Evolutionary conservation across 1,140 invertebrate genomes (phyloP), one percentile per base, ranked within the genome.

Genomic region (Venustaconcha ellipsiformis): DNA sequence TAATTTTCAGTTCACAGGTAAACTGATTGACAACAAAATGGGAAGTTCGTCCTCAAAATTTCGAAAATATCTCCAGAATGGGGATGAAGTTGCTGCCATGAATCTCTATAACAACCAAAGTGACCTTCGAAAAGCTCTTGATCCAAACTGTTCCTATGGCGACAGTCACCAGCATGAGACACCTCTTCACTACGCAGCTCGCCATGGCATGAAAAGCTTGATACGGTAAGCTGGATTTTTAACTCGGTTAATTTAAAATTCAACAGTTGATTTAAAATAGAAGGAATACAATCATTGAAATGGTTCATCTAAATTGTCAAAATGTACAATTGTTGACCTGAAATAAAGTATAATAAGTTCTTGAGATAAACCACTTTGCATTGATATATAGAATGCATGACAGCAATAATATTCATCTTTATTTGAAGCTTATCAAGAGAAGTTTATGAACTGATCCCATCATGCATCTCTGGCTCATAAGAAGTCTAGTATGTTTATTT

Each of bases 41-140:
- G 93, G 93, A 76, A 94, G 93, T 87, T 90, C 93, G 26, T 93
- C 93, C 18, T 93, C 93, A 55, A 94, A 94, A 86, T 94, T 94
- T 83, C 92, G 93, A 79, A 94, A 94, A 83, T 93, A 94, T 86
- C 89, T 94, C n/a, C 93, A 93, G 86, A 92, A 93, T 91, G 93
- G 93, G 37, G 93, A 94, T 87, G 93, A 94, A 86, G 93, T 93
- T 86, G 93, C 93, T 71, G 93, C 93, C 23, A 92, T 94, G 90
- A 92, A 93, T 86, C 87, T 92, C 56, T 93, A 92, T 83, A 92
- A 93, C 83, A 93, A 91, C 84, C 93, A 92, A 78, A 91, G 91
- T 59, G 93, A 94, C 79, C 85, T 94, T 20, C 88, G 92, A 67
- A 93, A 93, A 81, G 93, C 90, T 72, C 89, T 94, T n/a, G 93